A percentile compares a stretch with the other conserved stretches of the same genome.
Conservation (phyloP, 2,888 invertebrate species). For the Aphrophora alni region DNA sequence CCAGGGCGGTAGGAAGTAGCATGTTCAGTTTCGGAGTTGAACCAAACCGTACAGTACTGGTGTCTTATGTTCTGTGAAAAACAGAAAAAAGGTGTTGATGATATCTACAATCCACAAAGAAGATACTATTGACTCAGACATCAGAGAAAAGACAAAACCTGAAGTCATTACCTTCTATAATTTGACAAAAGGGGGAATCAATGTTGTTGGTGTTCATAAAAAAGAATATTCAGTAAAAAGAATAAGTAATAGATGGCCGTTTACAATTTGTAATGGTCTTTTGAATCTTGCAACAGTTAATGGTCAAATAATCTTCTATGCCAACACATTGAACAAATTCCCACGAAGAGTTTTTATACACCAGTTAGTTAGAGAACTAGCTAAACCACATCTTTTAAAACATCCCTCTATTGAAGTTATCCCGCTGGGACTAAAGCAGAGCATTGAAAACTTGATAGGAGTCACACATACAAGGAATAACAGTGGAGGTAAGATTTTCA, state of each 20-base stretch:
- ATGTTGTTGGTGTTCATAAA: neutral
- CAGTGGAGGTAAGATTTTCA: too few relatives aligned
- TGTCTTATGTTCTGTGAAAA: neutral
- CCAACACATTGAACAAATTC: too few relatives aligned
- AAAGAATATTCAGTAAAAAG: neutral
- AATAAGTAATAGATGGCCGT: neutral
- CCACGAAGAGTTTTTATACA: too few relatives aligned
- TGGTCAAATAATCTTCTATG: neutral
- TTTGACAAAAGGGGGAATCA: too few relatives aligned
- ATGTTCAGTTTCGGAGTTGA: neutral
- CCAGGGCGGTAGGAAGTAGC: neutral
- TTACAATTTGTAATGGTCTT: neutral
- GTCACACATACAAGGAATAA: too few relatives aligned
- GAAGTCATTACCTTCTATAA: constrained; percentile 11
- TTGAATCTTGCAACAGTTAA: neutral
- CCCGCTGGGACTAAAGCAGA: too few relatives aligned
- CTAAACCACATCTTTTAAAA: too few relatives aligned
- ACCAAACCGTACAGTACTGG: neutral
- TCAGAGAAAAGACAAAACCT: neutral
- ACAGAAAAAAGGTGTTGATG: neutral
- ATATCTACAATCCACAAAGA: neutral
- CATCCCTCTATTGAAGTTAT: too few relatives aligned
- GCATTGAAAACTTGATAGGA: too few relatives aligned
- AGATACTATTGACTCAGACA: neutral
- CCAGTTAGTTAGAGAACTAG: too few relatives aligned